Base-by-base conservation (phyloP, 2,888 invertebrate species). In the Scaptomyza cyrtandrae region DNA sequence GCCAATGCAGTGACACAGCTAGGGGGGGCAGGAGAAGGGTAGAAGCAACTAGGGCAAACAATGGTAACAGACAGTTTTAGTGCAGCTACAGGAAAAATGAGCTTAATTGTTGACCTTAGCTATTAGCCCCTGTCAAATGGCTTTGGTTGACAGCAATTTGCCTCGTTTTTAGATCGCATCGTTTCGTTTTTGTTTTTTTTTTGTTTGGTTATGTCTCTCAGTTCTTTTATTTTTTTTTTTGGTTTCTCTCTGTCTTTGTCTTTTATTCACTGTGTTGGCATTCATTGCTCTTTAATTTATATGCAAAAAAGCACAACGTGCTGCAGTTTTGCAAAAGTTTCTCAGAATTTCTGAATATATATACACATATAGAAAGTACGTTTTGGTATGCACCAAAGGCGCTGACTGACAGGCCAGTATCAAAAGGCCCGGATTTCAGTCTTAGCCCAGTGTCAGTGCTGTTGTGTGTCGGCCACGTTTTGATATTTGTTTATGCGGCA, bases 101-200 rank as follows among this genome's bases (percentile, higher is more conserved):
- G 85, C 81, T 88, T 80, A 86, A 88, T 85, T 88, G 84, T 86
- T 88, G 85, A 86, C 85, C 85, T 66, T 65, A 87, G 88, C 85
- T 82, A 89, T 85, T 85, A 85, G 85, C 89, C 85, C 71, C 86
- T 89, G 89, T 89, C 84, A 85, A 75, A 71, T 83, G 81, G 33
- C 52, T 78, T 69, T 66, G 62, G 78, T 80, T 78, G 75, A 81
- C 82, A 78, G 78, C 70, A 74, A 78, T 74, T 81, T 70, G 70
- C 57, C 67, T 63, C 44, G 57, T 24, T 33, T 48, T 35, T 14
- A 46, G 64, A 16, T 46, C 39, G 24, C 14, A n/a, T 41, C 31
- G 31, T 19, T 61, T 31, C 33, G 1, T 10, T 6, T 52, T 62
- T 24, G 29, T 45, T 33, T 16, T 33, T 48, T 31, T 61, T 41